phyloP scores from a whole-genome alignment of 92 coral and sea anemone species.

The Umimayanthus kanabou region DNA sequence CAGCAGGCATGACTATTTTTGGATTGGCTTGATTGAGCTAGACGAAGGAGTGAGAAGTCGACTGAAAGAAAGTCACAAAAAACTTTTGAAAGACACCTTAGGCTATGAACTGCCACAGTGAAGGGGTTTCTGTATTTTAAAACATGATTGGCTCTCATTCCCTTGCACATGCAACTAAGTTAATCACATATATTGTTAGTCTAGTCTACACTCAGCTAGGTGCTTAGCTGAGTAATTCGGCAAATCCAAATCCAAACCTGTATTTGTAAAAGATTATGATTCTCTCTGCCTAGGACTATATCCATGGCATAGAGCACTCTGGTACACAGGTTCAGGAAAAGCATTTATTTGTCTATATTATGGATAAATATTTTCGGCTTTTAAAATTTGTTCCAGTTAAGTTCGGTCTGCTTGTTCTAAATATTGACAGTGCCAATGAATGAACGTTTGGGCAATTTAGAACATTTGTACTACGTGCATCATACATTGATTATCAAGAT shows the following conservation, averaged over 20 bases:
- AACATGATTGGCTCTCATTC: constrained; percentile 16
- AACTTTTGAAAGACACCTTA: constrained; percentile 32
- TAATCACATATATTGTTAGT: constrained; percentile 19
- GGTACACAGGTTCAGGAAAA: constrained; percentile 24
- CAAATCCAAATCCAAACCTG: neutral
- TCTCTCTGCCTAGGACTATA: constrained; percentile 12
- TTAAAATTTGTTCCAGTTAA: constrained; percentile 24
- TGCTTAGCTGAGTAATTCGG: neutral
- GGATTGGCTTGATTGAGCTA: constrained; percentile 34
- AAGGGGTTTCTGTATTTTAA: constrained; percentile 23
- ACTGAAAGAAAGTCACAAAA: constrained; percentile 35
- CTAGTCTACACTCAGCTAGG: constrained; percentile 30
- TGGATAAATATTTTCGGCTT: constrained; percentile 6
- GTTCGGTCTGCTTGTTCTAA: constrained; percentile 29
- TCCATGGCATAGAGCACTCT: constrained; percentile 25
- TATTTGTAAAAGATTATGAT: constrained; percentile 4
- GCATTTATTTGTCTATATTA: neutral
- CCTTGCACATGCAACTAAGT: constrained; percentile 28
- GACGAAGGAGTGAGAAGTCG: constrained; percentile 24
- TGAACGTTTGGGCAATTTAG: constrained; percentile 7
- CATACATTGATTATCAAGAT: constrained; percentile 11
- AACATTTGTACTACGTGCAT: neutral
- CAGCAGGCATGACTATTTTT: neutral
- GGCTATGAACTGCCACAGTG: constrained; percentile 32
- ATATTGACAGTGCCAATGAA: constrained; percentile 22